phyloP scores from a whole-genome alignment of 1,140 invertebrate genomes.

The Eurosta solidaginis region DNA sequence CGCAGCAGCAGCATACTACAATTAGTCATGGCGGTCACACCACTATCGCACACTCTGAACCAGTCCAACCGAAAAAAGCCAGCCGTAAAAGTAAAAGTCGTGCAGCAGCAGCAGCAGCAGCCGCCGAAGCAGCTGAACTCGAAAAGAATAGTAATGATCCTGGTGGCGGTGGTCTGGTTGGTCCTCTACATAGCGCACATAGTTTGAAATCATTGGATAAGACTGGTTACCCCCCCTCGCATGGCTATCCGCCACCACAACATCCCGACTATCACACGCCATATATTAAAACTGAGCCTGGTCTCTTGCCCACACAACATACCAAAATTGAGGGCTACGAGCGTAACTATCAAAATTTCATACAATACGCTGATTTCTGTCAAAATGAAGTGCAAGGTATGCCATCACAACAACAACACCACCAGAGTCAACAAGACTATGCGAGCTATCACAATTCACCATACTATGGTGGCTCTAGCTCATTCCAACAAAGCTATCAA shows the following conservation, averaged over 20 bases:
- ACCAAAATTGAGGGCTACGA: constrained; percentile 60
- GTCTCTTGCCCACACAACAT: constrained; percentile 46
- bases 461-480: constrained; percentile 44
- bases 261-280: constrained; percentile 51
- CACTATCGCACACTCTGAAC: constrained; percentile 31
- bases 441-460: constrained; percentile 52
- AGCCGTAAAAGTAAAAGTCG: constrained; percentile 49
- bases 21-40: constrained; percentile 10
- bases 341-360: constrained; percentile 60
- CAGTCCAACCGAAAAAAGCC: constrained; percentile 36
- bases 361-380: constrained; percentile 58
- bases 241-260: constrained; percentile 48
- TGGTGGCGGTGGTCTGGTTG: constrained; percentile 41
- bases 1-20: constrained; percentile 46
- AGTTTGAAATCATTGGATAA: constrained; percentile 43
- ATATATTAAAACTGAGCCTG: constrained; percentile 57
- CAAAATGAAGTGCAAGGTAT: constrained; percentile 55
- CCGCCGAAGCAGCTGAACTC: constrained; percentile 44
- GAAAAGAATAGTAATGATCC: constrained; percentile 58
- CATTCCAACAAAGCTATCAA: constrained; percentile 57
- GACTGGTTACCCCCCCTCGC: constrained; percentile 29
- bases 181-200: constrained; percentile 27
- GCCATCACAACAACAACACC: constrained; percentile 41
- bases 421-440: constrained; percentile 50
- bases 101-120: constrained; percentile 34